Percentiles rank a stretch among this genome's conserved stretches.
Conservation (phyloP, 2,797 vertebrate species). For the Morus bassanus region DNA sequence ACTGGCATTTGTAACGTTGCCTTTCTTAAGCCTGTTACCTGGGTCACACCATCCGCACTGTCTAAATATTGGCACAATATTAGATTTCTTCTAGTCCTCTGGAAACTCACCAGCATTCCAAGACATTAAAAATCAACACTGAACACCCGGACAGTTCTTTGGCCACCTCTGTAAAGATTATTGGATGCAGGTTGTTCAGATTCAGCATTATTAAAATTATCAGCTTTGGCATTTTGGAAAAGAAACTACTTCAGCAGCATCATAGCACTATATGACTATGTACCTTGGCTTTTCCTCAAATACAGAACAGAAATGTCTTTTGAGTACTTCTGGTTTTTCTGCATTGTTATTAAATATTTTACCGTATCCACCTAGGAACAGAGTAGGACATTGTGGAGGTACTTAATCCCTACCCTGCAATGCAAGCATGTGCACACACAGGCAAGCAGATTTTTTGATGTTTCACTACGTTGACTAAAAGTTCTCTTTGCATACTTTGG, state of each 20-base stretch:
- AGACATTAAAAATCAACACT: background rate
- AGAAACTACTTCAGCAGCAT: background rate
- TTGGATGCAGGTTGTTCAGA: background rate
- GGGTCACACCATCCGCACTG: background rate
- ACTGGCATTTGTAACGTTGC: background rate
- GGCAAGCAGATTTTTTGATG: background rate
- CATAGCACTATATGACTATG: background rate
- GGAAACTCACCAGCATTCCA: background rate
- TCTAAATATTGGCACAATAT: background rate
- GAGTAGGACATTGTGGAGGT: background rate
- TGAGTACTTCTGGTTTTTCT: background rate
- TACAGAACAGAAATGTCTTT: background rate
- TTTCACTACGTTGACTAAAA: background rate
- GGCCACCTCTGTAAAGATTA: conserved; percentile 2
- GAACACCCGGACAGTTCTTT: background rate
- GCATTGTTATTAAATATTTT: background rate
- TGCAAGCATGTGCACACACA: background rate
- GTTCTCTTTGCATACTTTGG: background rate
- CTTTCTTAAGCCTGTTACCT: background rate
- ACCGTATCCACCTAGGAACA: background rate
- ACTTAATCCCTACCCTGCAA: background rate
- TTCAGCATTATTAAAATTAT: background rate
- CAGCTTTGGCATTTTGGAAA: background rate
- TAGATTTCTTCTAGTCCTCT: background rate
- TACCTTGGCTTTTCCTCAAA: background rate